Evolutionary conservation across 1,140 invertebrate genomes (phyloP), one percentile per base, ranked within the genome.

Genomic region (Drosophila lowei): DNA sequence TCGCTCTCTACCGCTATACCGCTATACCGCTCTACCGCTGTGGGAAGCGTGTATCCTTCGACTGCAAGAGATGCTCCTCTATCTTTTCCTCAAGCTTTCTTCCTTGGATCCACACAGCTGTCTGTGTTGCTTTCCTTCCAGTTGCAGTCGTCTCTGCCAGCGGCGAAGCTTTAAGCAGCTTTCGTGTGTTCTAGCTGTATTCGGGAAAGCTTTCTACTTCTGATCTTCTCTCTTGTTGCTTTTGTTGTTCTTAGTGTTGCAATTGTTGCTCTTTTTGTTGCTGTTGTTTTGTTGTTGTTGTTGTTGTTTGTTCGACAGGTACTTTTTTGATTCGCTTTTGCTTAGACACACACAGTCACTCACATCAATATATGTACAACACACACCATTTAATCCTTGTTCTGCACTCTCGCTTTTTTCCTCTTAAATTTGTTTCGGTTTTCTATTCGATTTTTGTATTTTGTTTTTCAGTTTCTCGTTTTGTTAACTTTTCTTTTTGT

Each of bases 251-350:
- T 38, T 2, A 4, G 11, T 72, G 61, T 61, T 76, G 38, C 23
- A 28, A 16, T 68, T 67, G 41, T 30, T 63, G 23, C 49, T 52
- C 30, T 43, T 65, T 15, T 15, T 9, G 25, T 47, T 64, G 59
- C 53, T 54, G 42, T 43, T 47, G n/a, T 65, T 50, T 34, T 43
- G 52, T 25, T 44, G 21, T 70, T 46, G 23, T 43, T 57, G 23
- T 46, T 70, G 8, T 38, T 28, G 11, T 41, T 57, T 44, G 49
- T 77, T 73, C 74, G 55, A 65, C 79, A 84, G 79, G 79, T 83
- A 84, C 79, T 66, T 23, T 42, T 60, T 47, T 44, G 11, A 38
- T 38, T 23, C 28, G 11, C 3, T 25, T 34, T 61, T 56, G 34
- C 28, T 30, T 43, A 52, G 18, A 52, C 38, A 63, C 46, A 48